Percentiles rank a stretch among this genome's conserved stretches.
Conservation (phyloP, 2,888 invertebrate species). For the Pheosia gnoma region DNA sequence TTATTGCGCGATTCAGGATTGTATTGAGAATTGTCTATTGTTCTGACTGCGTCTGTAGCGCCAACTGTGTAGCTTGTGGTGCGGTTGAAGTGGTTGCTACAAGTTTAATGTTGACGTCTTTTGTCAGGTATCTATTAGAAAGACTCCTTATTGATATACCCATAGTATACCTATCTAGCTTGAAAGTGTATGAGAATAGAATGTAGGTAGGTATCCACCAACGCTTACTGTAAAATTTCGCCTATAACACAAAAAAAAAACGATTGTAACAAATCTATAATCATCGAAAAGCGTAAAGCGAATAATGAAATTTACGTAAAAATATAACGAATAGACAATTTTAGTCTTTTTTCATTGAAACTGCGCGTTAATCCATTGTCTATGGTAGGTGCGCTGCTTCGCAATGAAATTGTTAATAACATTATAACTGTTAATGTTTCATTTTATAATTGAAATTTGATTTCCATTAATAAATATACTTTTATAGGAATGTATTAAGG, state of each 20-base stretch:
- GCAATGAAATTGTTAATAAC: conserved; percentile 41
- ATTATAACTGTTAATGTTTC: conserved; percentile 13
- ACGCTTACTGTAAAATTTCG: not conserved
- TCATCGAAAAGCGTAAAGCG: conserved; percentile 19
- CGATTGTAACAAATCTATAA: conserved; percentile 8
- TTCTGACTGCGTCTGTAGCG: too few relatives aligned
- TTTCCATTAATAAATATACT: conserved; percentile 43
- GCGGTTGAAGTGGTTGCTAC: too few relatives aligned
- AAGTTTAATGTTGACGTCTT: too few relatives aligned
- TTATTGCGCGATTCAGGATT: too few relatives aligned
- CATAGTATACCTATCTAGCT: too few relatives aligned
- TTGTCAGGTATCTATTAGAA: too few relatives aligned
- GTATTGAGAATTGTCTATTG: too few relatives aligned
- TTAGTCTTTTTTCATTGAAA: conserved; percentile 20
- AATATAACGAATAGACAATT: conserved; percentile 21
- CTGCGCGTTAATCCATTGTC: conserved; percentile 40
- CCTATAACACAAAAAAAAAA: not conserved
- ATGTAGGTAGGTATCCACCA: not conserved
- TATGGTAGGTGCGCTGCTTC: conserved; percentile 40
- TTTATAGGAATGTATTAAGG: too few relatives aligned
- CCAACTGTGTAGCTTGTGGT: too few relatives aligned
- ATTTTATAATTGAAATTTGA: conserved; percentile 26
- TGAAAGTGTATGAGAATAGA: too few relatives aligned
- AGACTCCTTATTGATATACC: too few relatives aligned
- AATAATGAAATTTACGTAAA: conserved; percentile 20